Conservation (phyloP, 2,888 invertebrate species). For the Drosophila pseudotalamancana region DNA sequence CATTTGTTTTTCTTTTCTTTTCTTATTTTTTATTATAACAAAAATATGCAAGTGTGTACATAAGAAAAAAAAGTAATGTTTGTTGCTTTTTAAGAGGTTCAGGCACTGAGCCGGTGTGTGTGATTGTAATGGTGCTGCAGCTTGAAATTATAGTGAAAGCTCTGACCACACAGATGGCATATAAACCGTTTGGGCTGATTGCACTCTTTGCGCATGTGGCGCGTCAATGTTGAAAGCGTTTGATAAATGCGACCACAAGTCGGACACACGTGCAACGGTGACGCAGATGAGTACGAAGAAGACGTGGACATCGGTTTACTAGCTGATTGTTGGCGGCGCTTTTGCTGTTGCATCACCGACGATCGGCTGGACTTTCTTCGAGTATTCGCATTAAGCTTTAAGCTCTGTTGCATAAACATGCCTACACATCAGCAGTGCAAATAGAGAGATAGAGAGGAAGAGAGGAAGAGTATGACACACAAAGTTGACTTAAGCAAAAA, state of each 20-base stretch:
- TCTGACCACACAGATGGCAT: constrained; percentile 77
- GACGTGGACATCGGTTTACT: constrained; percentile 12
- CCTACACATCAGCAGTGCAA: constrained; percentile 15
- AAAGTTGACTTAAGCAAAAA: constrained; percentile 27
- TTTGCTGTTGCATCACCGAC: constrained; percentile 39
- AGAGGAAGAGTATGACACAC: constrained; percentile 29
- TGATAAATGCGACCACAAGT: constrained; percentile 77
- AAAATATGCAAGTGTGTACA: constrained; percentile 28
- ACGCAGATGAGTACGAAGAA: constrained; percentile 16
- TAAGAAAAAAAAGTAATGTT: neutral
- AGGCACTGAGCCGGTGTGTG: constrained; percentile 46
- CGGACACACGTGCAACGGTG: constrained; percentile 55
- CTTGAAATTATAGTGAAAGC: constrained; percentile 82
- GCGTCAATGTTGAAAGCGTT: constrained; percentile 81
- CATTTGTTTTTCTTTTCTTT: neutral
- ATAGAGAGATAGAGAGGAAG: neutral
- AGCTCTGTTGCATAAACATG: constrained; percentile 26
- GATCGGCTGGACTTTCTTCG: constrained; percentile 54
- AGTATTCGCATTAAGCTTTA: constrained; percentile 21
- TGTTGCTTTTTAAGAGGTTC: constrained; percentile 8
- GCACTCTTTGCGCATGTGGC: constrained; percentile 86
- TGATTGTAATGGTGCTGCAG: constrained; percentile 73
- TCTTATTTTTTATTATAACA: constrained; percentile 25
- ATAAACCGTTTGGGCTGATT: constrained; percentile 80
- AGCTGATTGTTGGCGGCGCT: constrained; percentile 34